These are phyloP conservation scores for Alloscopus bannaensis DNA, from an alignment of 2,888 invertebrate species.

Conservation along the genomic window DNA sequence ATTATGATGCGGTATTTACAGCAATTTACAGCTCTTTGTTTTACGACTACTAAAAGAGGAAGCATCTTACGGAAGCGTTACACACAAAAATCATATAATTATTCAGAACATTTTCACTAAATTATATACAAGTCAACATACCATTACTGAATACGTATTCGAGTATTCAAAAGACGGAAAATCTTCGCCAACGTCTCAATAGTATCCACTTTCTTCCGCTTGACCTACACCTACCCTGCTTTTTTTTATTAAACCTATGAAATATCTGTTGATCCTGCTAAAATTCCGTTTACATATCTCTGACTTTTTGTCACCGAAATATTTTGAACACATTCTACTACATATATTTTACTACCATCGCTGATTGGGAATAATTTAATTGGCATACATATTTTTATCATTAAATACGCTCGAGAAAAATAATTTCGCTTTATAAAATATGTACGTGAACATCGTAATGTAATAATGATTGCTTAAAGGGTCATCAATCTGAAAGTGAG, in stretches of 20 bases:
- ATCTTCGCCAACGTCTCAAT: conserved; percentile 32
- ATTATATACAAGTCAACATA: conserved; percentile 46
- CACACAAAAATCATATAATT: conserved; percentile 21
- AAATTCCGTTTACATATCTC: too few species aligned
- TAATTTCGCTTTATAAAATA: too few species aligned
- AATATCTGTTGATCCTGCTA: not conserved
- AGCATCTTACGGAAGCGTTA: conserved; percentile 29
- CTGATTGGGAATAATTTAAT: too few species aligned
- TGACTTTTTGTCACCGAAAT: too few species aligned
- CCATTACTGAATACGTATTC: conserved; percentile 50
- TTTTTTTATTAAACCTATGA: too few species aligned
- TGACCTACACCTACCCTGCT: not conserved
- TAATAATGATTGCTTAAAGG: too few species aligned
- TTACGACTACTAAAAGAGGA: conserved; percentile 3
- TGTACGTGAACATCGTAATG: too few species aligned
- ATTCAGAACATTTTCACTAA: conserved; percentile 22
- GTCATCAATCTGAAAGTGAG: too few species aligned
- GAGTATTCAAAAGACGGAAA: conserved; percentile 35
- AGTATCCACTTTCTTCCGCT: not conserved
- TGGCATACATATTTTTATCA: too few species aligned
- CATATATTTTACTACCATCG: too few species aligned
- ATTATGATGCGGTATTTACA: not conserved
- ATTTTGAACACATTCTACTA: too few species aligned
- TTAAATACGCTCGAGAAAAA: too few species aligned
- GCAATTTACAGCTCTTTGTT: not conserved